Conservation (phyloP, 2,113 vertebrate species). For the Caretta caretta region DNA sequence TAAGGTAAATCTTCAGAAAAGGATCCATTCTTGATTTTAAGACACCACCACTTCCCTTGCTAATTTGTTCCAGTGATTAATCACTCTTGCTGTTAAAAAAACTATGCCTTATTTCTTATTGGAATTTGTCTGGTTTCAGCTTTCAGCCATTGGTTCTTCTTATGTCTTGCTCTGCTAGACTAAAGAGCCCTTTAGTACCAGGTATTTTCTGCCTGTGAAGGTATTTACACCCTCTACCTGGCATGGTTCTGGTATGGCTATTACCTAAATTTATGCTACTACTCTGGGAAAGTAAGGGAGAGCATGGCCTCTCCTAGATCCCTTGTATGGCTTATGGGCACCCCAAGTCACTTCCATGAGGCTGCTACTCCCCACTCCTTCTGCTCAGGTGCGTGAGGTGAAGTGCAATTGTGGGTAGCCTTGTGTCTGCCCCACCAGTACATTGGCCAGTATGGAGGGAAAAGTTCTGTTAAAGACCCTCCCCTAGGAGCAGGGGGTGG, state of each 20-base stretch:
- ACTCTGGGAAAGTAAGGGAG: neutral
- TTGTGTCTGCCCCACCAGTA: neutral
- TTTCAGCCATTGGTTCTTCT: neutral
- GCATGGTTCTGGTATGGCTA: neutral
- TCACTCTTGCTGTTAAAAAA: neutral
- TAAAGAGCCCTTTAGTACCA: neutral
- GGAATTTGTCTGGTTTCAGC: neutral
- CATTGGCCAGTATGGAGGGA: neutral
- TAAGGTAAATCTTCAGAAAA: neutral
- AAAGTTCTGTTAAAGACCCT: neutral
- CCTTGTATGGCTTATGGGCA: neutral
- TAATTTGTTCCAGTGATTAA: neutral
- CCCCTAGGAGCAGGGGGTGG: neutral
- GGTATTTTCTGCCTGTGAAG: neutral
- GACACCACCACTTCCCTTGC: neutral
- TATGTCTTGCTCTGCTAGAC: neutral
- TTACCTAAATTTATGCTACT: neutral
- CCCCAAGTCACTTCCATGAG: neutral
- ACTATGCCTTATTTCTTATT: neutral
- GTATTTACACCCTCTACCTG: neutral
- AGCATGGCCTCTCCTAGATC: neutral
- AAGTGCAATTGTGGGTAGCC: too few relatives aligned
- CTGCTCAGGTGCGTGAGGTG: neutral
- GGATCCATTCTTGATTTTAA: neutral
- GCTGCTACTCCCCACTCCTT: neutral